These are phyloP conservation scores for Ceriagrion tenellum DNA, from an alignment of 2,888 invertebrate genomes.

Conservation along the genomic window DNA sequence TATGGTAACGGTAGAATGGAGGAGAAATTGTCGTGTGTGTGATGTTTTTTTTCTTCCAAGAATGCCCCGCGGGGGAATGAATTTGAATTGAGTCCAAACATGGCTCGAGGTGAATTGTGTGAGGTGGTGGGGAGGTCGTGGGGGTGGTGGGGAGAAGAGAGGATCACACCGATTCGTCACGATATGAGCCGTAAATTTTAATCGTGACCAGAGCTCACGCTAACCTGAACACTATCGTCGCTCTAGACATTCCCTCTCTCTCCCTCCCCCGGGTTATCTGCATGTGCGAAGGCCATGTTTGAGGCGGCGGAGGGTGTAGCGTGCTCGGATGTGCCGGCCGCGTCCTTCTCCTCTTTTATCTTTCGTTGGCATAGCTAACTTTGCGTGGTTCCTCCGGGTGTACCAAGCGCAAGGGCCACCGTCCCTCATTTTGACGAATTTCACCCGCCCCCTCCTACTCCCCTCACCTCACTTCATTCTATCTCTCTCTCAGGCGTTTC, in stretches of 20 bases:
- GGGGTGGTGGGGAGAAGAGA: background rate
- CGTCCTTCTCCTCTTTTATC: slow-evolving; percentile 49
- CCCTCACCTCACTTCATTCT: too few relatives aligned
- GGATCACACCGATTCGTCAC: slow-evolving; percentile 53
- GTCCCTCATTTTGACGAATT: slow-evolving; percentile 32
- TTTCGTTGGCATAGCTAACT: slow-evolving; percentile 44
- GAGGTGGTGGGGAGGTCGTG: background rate
- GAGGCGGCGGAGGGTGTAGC: background rate
- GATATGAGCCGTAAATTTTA: slow-evolving; percentile 57
- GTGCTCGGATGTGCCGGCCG: background rate
- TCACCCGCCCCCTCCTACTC: background rate
- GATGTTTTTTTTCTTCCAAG: background rate
- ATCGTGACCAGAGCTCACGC: slow-evolving; percentile 54
- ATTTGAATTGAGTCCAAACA: slow-evolving; percentile 39
- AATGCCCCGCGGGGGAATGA: background rate
- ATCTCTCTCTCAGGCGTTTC: background rate
- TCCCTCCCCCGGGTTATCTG: background rate
- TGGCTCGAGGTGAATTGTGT: slow-evolving; percentile 26
- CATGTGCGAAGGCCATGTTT: slow-evolving; percentile 58
- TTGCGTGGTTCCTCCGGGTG: slow-evolving; percentile 55
- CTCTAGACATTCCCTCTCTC: background rate
- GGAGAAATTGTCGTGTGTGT: slow-evolving; percentile 9
- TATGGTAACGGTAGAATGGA: background rate
- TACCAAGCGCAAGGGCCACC: background rate
- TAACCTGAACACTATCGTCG: slow-evolving; percentile 47